Evolutionary conservation across 2,888 invertebrate genomes (phyloP).

Genomic region (Liodrosophila aerea): DNA sequence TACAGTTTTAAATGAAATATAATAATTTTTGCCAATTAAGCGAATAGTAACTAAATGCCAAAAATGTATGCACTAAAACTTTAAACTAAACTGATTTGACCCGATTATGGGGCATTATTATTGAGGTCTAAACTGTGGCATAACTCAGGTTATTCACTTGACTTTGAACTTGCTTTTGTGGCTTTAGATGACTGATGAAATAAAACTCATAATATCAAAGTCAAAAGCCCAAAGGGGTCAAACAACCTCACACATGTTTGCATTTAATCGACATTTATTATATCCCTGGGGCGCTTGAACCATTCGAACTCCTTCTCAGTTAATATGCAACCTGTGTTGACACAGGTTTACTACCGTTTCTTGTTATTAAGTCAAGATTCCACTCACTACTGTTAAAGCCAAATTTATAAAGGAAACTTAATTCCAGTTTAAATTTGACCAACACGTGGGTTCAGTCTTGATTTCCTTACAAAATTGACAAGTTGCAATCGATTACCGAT

Average conservation of each 20-base stretch:
- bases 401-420: constrained; percentile 50
- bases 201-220: constrained; percentile 9
- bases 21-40: no score
- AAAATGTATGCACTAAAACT: no score
- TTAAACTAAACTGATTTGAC: neutral
- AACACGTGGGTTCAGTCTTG: constrained; percentile 18
- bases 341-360: constrained; percentile 28
- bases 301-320: constrained; percentile 38
- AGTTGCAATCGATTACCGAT: constrained; percentile 6
- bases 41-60: no score
- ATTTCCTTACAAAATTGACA: constrained; percentile 11
- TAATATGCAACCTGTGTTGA: constrained; percentile 62
- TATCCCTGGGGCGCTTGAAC: constrained; percentile 18
- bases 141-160: constrained; percentile 49
- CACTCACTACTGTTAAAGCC: neutral
- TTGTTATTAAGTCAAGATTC: neutral
- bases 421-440: constrained; percentile 39
- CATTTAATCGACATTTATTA: constrained; percentile 65
- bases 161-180: constrained; percentile 29
- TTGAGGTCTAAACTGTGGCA: constrained; percentile 34
- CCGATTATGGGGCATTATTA: constrained; percentile 4
- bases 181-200: constrained; percentile 35
- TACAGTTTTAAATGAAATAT: no score
- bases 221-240: constrained; percentile 12
- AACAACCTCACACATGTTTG: constrained; percentile 55